Base-by-base conservation (phyloP, 2,797 vertebrate genomes). In the Peromyscus melanophrys region DNA sequence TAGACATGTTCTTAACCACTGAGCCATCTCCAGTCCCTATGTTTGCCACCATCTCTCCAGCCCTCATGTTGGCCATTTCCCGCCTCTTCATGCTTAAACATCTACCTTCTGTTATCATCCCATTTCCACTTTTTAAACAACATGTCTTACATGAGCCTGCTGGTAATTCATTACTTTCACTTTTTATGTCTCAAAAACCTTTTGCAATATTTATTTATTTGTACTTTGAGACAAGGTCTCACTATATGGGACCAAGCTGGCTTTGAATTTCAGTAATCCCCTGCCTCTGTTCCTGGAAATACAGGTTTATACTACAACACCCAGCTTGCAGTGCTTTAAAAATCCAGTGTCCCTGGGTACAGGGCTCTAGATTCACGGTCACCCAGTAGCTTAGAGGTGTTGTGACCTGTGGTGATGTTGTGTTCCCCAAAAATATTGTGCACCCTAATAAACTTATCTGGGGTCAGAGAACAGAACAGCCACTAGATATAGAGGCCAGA, bases 151-250 rank as follows among this genome's bases (percentile, higher is more conserved):
- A 10, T 2, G n/a, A 69, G 16, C 81, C 46, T 77, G 6, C 71
- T 65, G 65, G 29, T 34, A 37, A 14, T 78, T 49, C 37, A 84
- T 65, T 86, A 59, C 14, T 85, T 88, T 65, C 55, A 63, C 7
- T 83, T 93, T 93, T 82, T 43, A 59, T 86, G 19, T 81, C 78
- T 89, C 78, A 77, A 89, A n/a, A 81, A 27, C 57, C 27, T 55
- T 89, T 86, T 13, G 3, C 16, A 19, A 37, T 55, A 23, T 65
- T 52, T 69, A 37, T n/a, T 52, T 65, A n/a, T 86, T 4, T 5
- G 2, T 69, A 67, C n/a, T 85, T 49, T 69, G 65, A 69, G 63
- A 52, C 43, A 67, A n/a, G 10, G 43, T n/a, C 31, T 49, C 12
- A 67, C 43, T 86, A 23, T 25, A 34, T 25, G 52, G 43, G 49